phyloP scores from a whole-genome alignment of 2,797 vertebrate genomes.

The Ispidina picta region DNA sequence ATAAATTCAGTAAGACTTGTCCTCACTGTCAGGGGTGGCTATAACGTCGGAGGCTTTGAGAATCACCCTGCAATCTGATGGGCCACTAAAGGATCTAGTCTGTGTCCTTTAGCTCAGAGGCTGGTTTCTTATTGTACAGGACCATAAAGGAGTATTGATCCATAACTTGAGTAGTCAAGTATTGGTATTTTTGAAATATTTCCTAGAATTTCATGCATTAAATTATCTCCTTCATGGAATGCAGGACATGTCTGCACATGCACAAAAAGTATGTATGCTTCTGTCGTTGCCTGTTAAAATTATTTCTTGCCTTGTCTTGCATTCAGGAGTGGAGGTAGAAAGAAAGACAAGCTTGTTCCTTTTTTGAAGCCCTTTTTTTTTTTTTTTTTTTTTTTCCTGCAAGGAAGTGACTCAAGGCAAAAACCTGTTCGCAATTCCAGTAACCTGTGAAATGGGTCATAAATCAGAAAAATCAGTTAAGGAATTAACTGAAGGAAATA shows the following conservation, averaged over 20 bases:
- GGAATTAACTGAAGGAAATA: neutral
- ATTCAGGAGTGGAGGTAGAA: neutral
- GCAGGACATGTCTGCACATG: neutral
- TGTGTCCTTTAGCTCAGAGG: neutral
- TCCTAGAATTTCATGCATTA: neutral
- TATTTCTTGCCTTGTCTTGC: neutral
- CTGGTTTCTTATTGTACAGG: neutral
- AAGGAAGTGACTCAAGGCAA: neutral
- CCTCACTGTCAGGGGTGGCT: neutral
- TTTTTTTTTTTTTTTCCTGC: neutral
- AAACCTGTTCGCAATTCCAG: neutral
- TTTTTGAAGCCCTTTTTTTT: neutral
- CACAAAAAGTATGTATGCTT: neutral
- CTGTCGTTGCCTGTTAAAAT: neutral
- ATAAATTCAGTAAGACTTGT: neutral
- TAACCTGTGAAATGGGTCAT: constrained; percentile 6
- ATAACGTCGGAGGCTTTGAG: neutral
- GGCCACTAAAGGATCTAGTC: neutral
- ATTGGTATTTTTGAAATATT: neutral
- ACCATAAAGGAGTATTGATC: neutral
- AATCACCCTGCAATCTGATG: neutral
- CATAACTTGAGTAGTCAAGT: neutral
- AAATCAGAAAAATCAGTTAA: constrained; percentile 4
- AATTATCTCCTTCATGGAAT: neutral
- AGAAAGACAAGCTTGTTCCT: neutral